Conservation (phyloP, 2,113 vertebrate species). For the Pundamilia nyererei region DNA sequence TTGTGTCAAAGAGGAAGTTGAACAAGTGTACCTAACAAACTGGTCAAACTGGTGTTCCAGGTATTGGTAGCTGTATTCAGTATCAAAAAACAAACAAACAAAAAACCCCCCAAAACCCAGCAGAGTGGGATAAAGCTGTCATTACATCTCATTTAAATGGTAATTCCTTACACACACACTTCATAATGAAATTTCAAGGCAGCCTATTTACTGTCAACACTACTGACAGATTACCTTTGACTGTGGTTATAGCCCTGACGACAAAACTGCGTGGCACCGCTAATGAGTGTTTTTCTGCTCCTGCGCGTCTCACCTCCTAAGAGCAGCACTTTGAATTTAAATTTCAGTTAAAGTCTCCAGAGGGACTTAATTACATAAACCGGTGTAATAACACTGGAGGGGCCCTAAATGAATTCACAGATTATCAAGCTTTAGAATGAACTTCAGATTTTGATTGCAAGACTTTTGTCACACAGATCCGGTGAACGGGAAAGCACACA, state of each 20-base stretch:
- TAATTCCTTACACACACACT: neutral
- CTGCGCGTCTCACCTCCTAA: neutral
- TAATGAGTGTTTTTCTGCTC: neutral
- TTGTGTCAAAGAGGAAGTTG: neutral
- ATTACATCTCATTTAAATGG: neutral
- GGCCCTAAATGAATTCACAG: neutral
- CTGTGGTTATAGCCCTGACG: neutral
- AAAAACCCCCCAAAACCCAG: fast-evolving
- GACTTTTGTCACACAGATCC: neutral
- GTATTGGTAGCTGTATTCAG: neutral
- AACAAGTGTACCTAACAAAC: neutral
- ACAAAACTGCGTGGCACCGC: neutral
- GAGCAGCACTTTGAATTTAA: neutral
- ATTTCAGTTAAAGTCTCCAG: neutral
- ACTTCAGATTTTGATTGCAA: neutral
- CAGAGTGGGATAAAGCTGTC: neutral
- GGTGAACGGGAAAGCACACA: neutral
- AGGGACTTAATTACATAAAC: neutral
- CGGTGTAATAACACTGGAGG: neutral
- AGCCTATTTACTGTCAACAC: neutral
- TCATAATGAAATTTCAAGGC: neutral
- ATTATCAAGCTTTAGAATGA: neutral
- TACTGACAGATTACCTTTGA: neutral
- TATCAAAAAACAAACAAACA: neutral
- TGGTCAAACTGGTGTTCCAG: neutral